These are phyloP conservation scores for Samia ricini DNA, from an alignment of 1,140 invertebrate genomes.

Conservation along the genomic window DNA sequence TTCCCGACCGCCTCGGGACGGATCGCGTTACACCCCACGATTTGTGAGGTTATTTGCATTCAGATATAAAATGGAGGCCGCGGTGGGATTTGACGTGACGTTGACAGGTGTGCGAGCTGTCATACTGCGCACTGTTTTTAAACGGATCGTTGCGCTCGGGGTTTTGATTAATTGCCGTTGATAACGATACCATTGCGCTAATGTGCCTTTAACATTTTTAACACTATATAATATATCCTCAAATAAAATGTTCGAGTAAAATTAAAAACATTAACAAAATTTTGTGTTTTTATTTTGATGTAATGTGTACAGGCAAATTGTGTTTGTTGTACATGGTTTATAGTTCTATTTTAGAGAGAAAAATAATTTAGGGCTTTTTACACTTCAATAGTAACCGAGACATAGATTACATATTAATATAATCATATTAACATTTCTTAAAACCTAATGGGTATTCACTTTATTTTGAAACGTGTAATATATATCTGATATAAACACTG, in stretches of 20 bases:
- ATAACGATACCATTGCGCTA: neutral
- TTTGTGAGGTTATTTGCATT: slow-evolving; percentile 65
- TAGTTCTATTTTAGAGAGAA: too few relatives aligned
- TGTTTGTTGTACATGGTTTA: too few relatives aligned
- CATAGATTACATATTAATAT: too few relatives aligned
- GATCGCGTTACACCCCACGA: slow-evolving; percentile 61
- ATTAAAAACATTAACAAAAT: too few relatives aligned
- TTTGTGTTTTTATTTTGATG: too few relatives aligned
- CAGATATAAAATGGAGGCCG: slow-evolving; percentile 61
- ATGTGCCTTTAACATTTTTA: neutral
- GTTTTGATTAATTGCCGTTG: slow-evolving; percentile 33
- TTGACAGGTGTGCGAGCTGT: slow-evolving; percentile 61
- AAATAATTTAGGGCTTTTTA: too few relatives aligned
- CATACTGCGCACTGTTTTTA: slow-evolving; percentile 41
- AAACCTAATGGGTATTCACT: too few relatives aligned
- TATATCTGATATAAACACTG: too few relatives aligned
- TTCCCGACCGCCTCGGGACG: slow-evolving; percentile 46
- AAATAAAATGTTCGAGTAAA: neutral
- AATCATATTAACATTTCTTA: too few relatives aligned
- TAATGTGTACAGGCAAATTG: too few relatives aligned
- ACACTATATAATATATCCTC: neutral
- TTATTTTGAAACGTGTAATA: too few relatives aligned
- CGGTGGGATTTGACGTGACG: slow-evolving; percentile 55
- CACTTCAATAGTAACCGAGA: too few relatives aligned
- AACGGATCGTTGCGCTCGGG: slow-evolving; percentile 25